phyloP scores from a whole-genome alignment of 2,888 invertebrate species.

The Orchesella flavescens region DNA sequence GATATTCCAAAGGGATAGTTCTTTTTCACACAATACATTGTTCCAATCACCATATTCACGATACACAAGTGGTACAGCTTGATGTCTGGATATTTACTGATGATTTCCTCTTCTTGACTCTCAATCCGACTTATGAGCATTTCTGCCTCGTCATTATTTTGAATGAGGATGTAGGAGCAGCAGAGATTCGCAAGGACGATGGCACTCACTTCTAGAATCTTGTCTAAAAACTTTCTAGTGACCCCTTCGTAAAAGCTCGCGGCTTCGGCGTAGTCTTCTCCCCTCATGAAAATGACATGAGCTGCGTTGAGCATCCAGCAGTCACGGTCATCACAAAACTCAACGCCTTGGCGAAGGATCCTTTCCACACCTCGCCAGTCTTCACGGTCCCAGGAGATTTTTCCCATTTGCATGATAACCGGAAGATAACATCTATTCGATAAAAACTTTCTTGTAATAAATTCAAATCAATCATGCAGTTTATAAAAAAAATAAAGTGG shows the following conservation, averaged over 20 bases:
- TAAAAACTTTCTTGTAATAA: background rate
- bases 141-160: slow-evolving; percentile 98
- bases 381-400: slow-evolving; percentile 98
- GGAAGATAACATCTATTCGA: slow-evolving; percentile 86
- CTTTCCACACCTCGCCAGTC: slow-evolving; percentile 97
- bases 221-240: slow-evolving; percentile 42
- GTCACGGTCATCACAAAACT: slow-evolving; percentile 98
- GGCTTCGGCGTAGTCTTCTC: slow-evolving; percentile 97
- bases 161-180: slow-evolving; percentile 99
- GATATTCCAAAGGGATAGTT: slow-evolving; percentile 99
- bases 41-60: slow-evolving; percentile 98
- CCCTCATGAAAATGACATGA: slow-evolving; percentile 99
- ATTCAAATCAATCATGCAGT: background rate
- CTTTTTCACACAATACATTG: slow-evolving; percentile 97
- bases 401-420: slow-evolving; percentile 99
- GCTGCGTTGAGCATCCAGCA: slow-evolving; percentile 98
- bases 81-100: slow-evolving; percentile 92
- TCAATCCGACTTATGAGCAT: slow-evolving; percentile 98
- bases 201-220: slow-evolving; percentile 88
- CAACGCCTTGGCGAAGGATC: slow-evolving; percentile 96
- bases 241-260: slow-evolving; percentile 93
- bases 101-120: slow-evolving; percentile 94
- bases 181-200: slow-evolving; percentile 98
- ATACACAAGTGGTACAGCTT: slow-evolving; percentile 97
- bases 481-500: too few species aligned